Base-by-base conservation (phyloP, 2,888 invertebrate species). In the Toxonevra muliebris region DNA sequence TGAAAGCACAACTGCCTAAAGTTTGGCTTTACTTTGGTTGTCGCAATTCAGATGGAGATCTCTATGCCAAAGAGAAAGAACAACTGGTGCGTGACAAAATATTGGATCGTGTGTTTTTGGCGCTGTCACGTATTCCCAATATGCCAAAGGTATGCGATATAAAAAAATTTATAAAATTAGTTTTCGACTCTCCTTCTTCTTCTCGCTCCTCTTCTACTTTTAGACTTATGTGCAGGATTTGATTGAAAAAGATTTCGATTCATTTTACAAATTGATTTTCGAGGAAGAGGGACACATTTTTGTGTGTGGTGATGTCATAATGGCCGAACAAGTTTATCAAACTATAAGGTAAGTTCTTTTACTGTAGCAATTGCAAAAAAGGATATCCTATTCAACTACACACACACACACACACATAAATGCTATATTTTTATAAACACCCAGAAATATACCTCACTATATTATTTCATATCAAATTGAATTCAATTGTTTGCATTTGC, bases 221-320 rank as follows among this genome's bases (percentile, higher is more conserved):
- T 42, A 65, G 65, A 65, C 65, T 9, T 65, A 97, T 82, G 97
- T 97, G 8, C 97, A 97, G 89, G 94, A 96, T 84, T 86, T 94
- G 79, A 91, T 96, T 68, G 89, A 91, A 80, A 88, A 90, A 72
- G 94, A 95, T 86, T 91, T 93, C 5, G 87, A 89, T n/a, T 90
- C 92, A 80, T 90, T 97, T 65, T 94, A 92, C 80, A 89, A 91
- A 72, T 88, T 94, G 81, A 85, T 97, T 61, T 89, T 94, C 9
- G 87, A 91, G 72, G 89, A 92, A 80, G 91, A 90, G 70, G 97
- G 95, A 2, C 96, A 97, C 83, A 93, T 97, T 81, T 97, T 96
- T 80, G 96, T 98, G 0, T 98, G 97, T 77, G 97, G 97, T 48
- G 97, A 97, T 86, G 96, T 96, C 77, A 95, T 95, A 69, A 98